Evolutionary conservation across 2,888 invertebrate species (phyloP), one percentile per base, ranked within the genome.

Genomic region (Agrilus cyanescens): DNA sequence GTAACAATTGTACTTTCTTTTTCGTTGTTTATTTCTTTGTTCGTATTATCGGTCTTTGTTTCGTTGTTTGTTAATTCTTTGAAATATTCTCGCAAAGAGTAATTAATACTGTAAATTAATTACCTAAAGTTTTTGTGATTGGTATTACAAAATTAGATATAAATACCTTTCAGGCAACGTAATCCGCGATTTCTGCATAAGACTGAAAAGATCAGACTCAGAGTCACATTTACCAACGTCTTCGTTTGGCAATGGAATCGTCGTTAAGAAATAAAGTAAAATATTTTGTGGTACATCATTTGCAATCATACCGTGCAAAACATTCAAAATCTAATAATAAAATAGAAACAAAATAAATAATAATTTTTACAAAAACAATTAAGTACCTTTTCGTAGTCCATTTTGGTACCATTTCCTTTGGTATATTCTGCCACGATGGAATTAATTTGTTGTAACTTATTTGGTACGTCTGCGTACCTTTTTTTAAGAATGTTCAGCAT

Each of bases 201-300:
- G 45, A 14, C 41, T 42, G n/a, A 36, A 36, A 30, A 45, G 38
- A 32, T 36, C 41, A 14, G 47, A 45, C 7, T 8, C 25, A 10
- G 25, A 25, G 10, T 25, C 25, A 10, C 25, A 41, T 5, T 18
- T 42, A 12, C 25, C 20, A 20, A 51, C 54, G 37, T 58, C 50
- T 42, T 40, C 16, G 30, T 58, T 54, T 2, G 64, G 63, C 50
- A 62, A 55, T 36, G 65, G 63, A 12, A 66, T 59, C 42, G 63
- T 56, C 10, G 63, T 63, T 38, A 66, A 50, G 41, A 62, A 57
- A 47, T 65, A 64, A 4, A 61, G 54, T 20, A 64, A 47, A 39
- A 65, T 62, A 40, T 62, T 57, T 10, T 59, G 51, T n/a, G 64
- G 64, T 37, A 66, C 48, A 51, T 62, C 62, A 45, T 58, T 36